Base-by-base conservation (phyloP, 2,888 invertebrate genomes). In the Mythimna vitellina region DNA sequence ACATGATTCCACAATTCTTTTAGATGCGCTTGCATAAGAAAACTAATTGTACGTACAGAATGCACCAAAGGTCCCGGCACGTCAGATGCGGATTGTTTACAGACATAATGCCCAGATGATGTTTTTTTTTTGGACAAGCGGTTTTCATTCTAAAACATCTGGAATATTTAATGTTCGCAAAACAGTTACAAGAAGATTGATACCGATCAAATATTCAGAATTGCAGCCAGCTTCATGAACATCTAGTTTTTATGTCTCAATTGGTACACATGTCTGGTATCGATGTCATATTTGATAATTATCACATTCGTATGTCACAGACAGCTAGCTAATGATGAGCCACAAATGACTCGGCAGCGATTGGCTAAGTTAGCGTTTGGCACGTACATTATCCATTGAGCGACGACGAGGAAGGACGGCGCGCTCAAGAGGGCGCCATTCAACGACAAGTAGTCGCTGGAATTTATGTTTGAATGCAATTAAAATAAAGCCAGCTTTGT, bases 321-420 rank as follows among this genome's bases (percentile, higher is more conserved):
- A 73, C 66, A 65, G 67, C 78, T 62, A 81, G 90, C 88, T 88
- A 92, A 90, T 92, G 89, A 89, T 85, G 87, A 80, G 87, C 90
- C 90, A 81, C 91, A 90, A 90, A 89, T 89, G 89, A 88, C 83
- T 82, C 73, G 73, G 88, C 81, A 85, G 84, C 78, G 92, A 96
- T 95, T 95, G 94, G 93, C 93, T 87, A 89, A 94, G 94, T 96
- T 96, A 95, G 92, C 92, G 85, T 91, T 91, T 88, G 92, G 93
- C 95, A 96, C 95, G 95, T 93, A 90, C 91, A 90, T 91, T 90
- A 91, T 87, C 92, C 91, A 91, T 91, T 90, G 91, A 89, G 89
- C 86, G 85, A 85, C 90, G 89, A 89, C 90, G 92, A 91, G 89
- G 86, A 87, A 88, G 87, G 76, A 76, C 84, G 78, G 56, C 64